These are phyloP conservation scores for Luscinia megarhynchos DNA, from an alignment of 2,797 vertebrate species.

Conservation along the genomic window DNA sequence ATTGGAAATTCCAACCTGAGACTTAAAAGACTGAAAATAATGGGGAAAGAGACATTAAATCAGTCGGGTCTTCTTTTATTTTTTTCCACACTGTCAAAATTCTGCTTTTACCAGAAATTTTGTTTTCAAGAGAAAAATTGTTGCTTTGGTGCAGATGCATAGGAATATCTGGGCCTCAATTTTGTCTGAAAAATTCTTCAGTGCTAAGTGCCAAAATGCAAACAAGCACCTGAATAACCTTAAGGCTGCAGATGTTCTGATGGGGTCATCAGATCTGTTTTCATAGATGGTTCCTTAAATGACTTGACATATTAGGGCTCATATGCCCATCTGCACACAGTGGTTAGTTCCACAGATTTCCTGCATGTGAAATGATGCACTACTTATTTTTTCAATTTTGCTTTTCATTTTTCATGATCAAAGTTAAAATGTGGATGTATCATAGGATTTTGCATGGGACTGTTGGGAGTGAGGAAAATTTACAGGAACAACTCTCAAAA, in stretches of 20 bases:
- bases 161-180: neutral
- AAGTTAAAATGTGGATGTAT: neutral
- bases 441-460: neutral
- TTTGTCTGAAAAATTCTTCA: neutral
- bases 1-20: neutral
- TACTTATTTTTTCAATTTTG: neutral
- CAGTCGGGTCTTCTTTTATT: neutral
- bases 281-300: neutral
- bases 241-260: neutral
- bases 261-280: neutral
- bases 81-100: neutral
- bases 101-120: neutral
- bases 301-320: neutral
- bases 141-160: neutral
- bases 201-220: neutral
- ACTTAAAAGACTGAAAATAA: neutral
- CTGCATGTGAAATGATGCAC: neutral
- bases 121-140: neutral
- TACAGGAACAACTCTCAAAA: neutral
- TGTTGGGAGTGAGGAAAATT: neutral
- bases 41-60: neutral
- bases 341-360: neutral
- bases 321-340: neutral
- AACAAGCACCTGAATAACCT: neutral
- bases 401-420: neutral